These are phyloP conservation scores for Lycaon pictus DNA, from an alignment of 2,113 vertebrate species.

Conservation along the genomic window DNA sequence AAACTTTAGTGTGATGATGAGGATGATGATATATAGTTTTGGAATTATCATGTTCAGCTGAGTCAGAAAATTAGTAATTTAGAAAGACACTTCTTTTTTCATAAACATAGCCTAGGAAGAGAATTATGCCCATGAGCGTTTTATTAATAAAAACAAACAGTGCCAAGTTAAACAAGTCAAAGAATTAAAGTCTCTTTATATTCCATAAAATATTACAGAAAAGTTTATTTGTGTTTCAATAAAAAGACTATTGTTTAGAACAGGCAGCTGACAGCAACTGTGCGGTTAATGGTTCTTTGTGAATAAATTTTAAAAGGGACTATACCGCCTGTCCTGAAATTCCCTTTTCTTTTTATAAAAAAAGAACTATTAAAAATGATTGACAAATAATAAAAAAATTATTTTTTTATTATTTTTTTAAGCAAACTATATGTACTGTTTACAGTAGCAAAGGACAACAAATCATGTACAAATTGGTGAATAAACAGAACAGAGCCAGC, in stretches of 20 bases:
- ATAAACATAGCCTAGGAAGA: neutral
- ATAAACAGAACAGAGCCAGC: slow-evolving; percentile 86
- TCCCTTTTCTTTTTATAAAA: slow-evolving; percentile 88
- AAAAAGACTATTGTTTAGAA: slow-evolving; percentile 90
- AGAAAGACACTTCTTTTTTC: slow-evolving; percentile 40
- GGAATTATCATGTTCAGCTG: neutral
- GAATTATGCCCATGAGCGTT: slow-evolving; percentile 86
- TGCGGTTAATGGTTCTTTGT: slow-evolving; percentile 88
- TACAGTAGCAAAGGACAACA: slow-evolving; percentile 93
- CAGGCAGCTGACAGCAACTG: slow-evolving; percentile 90
- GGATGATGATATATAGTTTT: neutral
- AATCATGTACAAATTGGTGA: slow-evolving; percentile 91
- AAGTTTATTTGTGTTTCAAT: slow-evolving; percentile 92
- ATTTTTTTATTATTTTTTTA: too few species aligned
- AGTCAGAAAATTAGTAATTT: slow-evolving; percentile 21
- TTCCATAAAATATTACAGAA: slow-evolving; percentile 94
- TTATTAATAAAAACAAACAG: slow-evolving; percentile 94
- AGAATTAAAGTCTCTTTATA: slow-evolving; percentile 92
- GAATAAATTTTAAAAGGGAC: slow-evolving; percentile 89
- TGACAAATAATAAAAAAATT: slow-evolving; percentile 86
- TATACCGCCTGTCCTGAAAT: slow-evolving; percentile 88
- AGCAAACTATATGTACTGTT: slow-evolving; percentile 93
- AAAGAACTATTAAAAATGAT: slow-evolving; percentile 92
- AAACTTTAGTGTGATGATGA: neutral
- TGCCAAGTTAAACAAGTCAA: slow-evolving; percentile 92